phyloP scores from a whole-genome alignment of 1,140 invertebrate genomes.

The Rhagoletis pomonella region DNA sequence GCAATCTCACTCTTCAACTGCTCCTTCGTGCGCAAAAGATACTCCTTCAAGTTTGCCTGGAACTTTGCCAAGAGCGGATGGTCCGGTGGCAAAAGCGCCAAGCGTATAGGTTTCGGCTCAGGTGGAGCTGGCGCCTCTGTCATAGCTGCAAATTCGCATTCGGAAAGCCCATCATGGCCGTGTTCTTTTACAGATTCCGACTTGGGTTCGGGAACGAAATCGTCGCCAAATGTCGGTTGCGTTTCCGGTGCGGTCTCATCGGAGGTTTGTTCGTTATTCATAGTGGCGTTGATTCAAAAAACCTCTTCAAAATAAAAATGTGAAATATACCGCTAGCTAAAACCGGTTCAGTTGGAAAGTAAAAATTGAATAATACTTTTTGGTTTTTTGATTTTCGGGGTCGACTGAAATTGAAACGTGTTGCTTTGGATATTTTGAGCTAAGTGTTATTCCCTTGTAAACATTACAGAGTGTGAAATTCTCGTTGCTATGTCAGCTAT shows the following conservation, averaged over 20 bases:
- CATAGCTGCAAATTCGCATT: background rate
- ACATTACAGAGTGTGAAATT: constrained; percentile 1
- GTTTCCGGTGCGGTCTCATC: background rate
- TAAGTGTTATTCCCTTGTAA: background rate
- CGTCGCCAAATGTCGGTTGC: background rate
- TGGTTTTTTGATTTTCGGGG: background rate
- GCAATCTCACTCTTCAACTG: constrained; percentile 77
- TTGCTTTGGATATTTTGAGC: background rate
- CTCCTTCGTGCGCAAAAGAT: constrained; percentile 77
- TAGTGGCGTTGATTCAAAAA: background rate
- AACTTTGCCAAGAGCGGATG: constrained; percentile 81
- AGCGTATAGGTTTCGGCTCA: background rate
- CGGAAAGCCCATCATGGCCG: background rate
- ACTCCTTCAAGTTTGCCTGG: constrained; percentile 78
- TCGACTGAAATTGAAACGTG: background rate
- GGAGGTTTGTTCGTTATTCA: background rate
- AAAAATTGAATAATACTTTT: constrained; percentile 20
- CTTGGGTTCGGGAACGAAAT: background rate
- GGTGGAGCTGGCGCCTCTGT: background rate
- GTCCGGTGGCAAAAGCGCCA: constrained; percentile 74
- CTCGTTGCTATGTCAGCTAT: background rate
- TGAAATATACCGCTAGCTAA: background rate
- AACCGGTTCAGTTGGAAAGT: too few relatives aligned
- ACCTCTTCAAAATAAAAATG: background rate
- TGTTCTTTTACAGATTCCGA: background rate